A percentile compares a stretch with the other conserved stretches of the same genome.
Evolutionary conservation across 2,888 invertebrate species (phyloP).

Genomic region (Anagyrus pseudococci): DNA sequence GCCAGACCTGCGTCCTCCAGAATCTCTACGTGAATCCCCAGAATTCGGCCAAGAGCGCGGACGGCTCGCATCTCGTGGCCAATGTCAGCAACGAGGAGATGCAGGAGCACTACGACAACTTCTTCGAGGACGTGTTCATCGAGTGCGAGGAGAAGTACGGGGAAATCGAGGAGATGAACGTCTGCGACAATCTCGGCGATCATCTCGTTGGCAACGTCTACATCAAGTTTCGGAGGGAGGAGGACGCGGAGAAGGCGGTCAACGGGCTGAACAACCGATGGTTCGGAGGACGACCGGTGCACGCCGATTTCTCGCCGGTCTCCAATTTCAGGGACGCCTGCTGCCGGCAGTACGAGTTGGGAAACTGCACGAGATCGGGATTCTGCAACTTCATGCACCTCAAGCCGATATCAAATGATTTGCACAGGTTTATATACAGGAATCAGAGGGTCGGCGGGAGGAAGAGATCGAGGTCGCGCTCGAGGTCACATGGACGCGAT

Average conservation of each 20-base stretch:
- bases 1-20: conserved; percentile 94
- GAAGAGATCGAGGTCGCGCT: conserved; percentile 70
- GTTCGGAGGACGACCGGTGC: conserved; percentile 98
- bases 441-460: conserved; percentile 67
- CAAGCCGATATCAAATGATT: conserved; percentile 95
- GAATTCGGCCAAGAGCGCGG: conserved; percentile 96
- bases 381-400: conserved; percentile 99
- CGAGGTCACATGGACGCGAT: conserved; percentile 62
- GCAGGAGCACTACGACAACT: conserved; percentile 99
- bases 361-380: conserved; percentile 97
- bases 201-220: conserved; percentile 99
- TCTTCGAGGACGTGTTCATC: conserved; percentile 99
- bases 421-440: conserved; percentile 83
- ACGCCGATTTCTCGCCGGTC: conserved; percentile 97
- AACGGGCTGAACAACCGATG: conserved; percentile 97
- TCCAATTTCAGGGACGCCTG: conserved; percentile 99
- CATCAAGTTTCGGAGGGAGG: conserved; percentile 97
- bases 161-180: conserved; percentile 99
- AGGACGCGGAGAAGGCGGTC: conserved; percentile 97
- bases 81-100: conserved; percentile 97
- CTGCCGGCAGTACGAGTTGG: conserved; percentile 99
- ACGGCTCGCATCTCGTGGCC: conserved; percentile 93
- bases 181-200: conserved; percentile 98
- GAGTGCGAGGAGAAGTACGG: conserved; percentile 99
- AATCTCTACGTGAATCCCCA: conserved; percentile 99